These are phyloP conservation scores for Deroplatys truncata DNA, from an alignment of 2,888 invertebrate species.

Conservation along the genomic window DNA sequence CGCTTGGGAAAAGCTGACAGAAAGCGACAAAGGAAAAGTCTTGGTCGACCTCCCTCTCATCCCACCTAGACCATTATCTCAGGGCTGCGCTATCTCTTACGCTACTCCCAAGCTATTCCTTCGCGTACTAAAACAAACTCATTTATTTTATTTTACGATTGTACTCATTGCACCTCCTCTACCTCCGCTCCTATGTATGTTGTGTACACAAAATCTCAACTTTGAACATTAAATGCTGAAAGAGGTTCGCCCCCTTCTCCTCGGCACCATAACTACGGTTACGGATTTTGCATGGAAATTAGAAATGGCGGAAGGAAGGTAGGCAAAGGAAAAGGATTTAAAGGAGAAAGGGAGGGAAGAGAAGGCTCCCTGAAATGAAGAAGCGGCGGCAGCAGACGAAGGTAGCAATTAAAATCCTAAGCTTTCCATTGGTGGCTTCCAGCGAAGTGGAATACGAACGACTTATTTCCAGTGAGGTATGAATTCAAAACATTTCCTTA, in stretches of 20 bases:
- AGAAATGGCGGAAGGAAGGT: slow-evolving; percentile 28
- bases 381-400: slow-evolving; percentile 27
- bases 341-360: slow-evolving; percentile 19
- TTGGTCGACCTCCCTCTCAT: neutral
- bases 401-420: slow-evolving; percentile 30
- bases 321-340: slow-evolving; percentile 16
- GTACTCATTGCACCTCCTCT: slow-evolving; percentile 26
- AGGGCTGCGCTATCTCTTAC: slow-evolving; percentile 8
- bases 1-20: neutral
- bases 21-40: neutral
- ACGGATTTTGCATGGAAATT: slow-evolving; percentile 31
- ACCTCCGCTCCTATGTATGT: slow-evolving; percentile 16
- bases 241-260: slow-evolving; percentile 5
- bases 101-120: slow-evolving; percentile 11
- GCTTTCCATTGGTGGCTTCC: slow-evolving; percentile 27
- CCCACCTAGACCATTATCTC: neutral
- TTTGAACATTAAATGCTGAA: slow-evolving; percentile 30
- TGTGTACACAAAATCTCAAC: slow-evolving; percentile 31
- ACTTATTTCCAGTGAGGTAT: slow-evolving; percentile 12
- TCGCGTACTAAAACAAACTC: slow-evolving; percentile 25
- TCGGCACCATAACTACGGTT: slow-evolving; percentile 16
- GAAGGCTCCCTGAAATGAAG: slow-evolving; percentile 18
- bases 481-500: slow-evolving; percentile 10
- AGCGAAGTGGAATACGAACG: slow-evolving; percentile 6
- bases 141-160: slow-evolving; percentile 30